Base-by-base conservation (phyloP, 2,888 invertebrate species). In the Andrena minutula region DNA sequence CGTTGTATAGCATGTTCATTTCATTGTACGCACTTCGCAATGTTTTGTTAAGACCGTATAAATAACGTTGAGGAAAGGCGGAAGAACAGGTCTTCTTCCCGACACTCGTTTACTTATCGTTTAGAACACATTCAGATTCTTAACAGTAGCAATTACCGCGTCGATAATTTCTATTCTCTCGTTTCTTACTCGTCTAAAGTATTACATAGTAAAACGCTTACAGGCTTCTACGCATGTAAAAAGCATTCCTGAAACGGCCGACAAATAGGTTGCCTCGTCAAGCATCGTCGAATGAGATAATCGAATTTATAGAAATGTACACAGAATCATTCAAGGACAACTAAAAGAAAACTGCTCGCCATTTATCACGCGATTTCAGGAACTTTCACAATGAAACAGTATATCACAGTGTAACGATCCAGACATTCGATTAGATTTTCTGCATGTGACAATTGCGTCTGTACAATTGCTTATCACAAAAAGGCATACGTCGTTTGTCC, bases 381-480 rank as follows among this genome's bases (percentile, higher is more conserved):
- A 88, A 85, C 75, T 84, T 87, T 84, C 58, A 81, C 79, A 75
- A 81, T 82, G 77, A 74, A 74, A 83, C 75, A 86, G 68, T 88
- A 83, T 88, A 88, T 88, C 87, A 88, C 88, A 88, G 88, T 88
- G 73, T 86, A 88, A 88, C 75, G 75, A 88, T 86, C 69, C 83
- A 88, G 84, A 88, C 83, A 84, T 75, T 88, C 84, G 69, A 88
- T 86, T 83, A 80, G 83, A 78, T 87, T 84, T 88, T 87, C 86
- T 65, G 77, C 78, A 82, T 66, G 76, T 77, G 74, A 83, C 84
- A 88, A 88, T 87, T 80, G 84, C 53, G 83, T 84, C 86, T 88
- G 85, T 87, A 88, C 85, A 88, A 82, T 88, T 79, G 79, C 83
- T 83, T 88, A 88, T 88, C 87, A 88, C 88, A 87, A 88, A 88